phyloP scores from a whole-genome alignment of 2,113 vertebrate genomes.

The Theristicus caerulescens region DNA sequence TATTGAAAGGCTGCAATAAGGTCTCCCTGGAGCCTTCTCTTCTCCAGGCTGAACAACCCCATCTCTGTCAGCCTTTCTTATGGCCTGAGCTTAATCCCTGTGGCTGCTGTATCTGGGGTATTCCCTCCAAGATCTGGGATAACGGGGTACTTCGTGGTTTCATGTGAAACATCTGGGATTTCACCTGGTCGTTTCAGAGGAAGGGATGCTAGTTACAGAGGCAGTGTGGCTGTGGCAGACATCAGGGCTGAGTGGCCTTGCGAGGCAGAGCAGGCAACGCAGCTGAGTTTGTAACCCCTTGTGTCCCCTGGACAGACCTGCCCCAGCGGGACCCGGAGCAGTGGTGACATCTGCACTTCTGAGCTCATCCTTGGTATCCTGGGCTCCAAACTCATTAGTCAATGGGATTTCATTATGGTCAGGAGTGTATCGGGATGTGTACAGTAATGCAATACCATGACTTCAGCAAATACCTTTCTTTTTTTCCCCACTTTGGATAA shows the following conservation, averaged over 20 bases:
- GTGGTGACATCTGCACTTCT: neutral
- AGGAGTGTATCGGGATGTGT: neutral
- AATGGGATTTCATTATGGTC: neutral
- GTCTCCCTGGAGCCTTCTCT: neutral
- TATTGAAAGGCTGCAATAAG: neutral
- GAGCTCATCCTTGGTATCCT: neutral
- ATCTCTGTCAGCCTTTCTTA: neutral
- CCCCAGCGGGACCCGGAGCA: fast-evolving
- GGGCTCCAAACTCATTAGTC: neutral
- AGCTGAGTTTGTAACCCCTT: neutral
- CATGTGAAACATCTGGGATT: neutral
- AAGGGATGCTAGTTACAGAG: neutral
- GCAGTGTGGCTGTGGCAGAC: fast-evolving
- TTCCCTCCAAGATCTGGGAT: neutral
- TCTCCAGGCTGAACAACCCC: neutral
- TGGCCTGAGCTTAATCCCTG: neutral
- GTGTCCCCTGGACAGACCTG: neutral
- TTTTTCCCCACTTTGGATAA: neutral
- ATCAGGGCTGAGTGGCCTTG: neutral
- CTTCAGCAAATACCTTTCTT: neutral
- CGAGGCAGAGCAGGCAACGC: neutral
- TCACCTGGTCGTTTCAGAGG: neutral
- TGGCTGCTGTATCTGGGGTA: neutral
- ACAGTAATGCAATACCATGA: neutral
- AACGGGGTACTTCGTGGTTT: neutral